Base-by-base conservation (phyloP, 2,888 invertebrate genomes). In the Parasteatoda lunata region DNA sequence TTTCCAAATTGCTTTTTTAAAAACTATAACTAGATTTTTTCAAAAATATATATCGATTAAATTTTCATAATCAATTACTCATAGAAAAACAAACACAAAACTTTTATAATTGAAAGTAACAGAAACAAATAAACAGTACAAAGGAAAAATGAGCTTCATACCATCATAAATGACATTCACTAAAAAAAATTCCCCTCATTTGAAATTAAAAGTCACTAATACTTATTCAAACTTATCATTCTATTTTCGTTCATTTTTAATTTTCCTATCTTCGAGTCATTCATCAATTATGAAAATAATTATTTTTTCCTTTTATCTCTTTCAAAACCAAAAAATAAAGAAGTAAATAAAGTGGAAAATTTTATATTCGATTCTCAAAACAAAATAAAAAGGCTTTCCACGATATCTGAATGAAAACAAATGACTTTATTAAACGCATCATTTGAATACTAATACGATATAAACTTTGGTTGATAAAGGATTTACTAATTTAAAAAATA, bases 391-490 rank as follows among this genome's bases (percentile, higher is more conserved):
- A 70, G n/a, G 9, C 70, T 48, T 47, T 3, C 47, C 70, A 47
- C 48, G 13, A 47, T 13, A 66, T 70, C 48, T 70, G 8, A 77
- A 83, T 83, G 83, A 83, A 83, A 83, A 83, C 70, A 83, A 83
- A 83, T 72, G 83, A 77, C 83, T 83, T 83, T 77, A 83, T 83
- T 83, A 77, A 83, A 71, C 83, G 65, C 77, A 68, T 72, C 65
- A 71, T 30, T 72, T 48, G 15, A 77, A 66, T 64, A 77, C 71
- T 77, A 83, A 83, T 77, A 77, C 66, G 77, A 83, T 77, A 83
- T 77, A 77, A 83, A 83, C 64, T 77, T 30, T 65, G 13, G 68
- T 49, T 72, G 77, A 83, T 83, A 83, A 83, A 72, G 66, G 77
- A 83, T 81, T 81, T 69, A 48, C 65, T 77, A 71, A 49, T 54